Evolutionary conservation across 2,113 vertebrate genomes (phyloP).

Genomic region (Blennius ocellaris): DNA sequence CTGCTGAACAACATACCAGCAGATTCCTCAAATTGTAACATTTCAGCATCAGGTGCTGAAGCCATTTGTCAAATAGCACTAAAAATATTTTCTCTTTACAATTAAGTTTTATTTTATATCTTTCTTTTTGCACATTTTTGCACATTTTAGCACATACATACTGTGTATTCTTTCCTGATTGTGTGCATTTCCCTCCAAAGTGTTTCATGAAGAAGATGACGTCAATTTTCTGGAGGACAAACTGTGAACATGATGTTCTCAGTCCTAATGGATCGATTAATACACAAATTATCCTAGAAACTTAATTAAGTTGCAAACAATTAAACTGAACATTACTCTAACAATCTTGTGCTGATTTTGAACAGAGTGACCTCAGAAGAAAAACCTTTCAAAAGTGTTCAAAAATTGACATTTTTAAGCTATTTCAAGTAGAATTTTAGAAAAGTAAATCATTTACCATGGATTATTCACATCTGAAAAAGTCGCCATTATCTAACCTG

Average conservation of each 20-base stretch:
- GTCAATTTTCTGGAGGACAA: too few relatives aligned
- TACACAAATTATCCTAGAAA: not conserved
- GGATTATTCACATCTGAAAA: too few relatives aligned
- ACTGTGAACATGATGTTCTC: too few relatives aligned
- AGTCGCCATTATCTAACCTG: not conserved
- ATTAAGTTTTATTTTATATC: too few relatives aligned
- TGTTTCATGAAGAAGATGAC: too few relatives aligned
- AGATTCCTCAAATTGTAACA: slow-evolving; percentile 10
- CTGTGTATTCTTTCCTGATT: too few relatives aligned
- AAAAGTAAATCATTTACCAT: not conserved
- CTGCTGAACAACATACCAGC: not conserved
- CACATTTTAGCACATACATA: too few relatives aligned
- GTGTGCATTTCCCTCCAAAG: too few relatives aligned
- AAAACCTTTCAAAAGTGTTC: not conserved
- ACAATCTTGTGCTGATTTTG: not conserved
- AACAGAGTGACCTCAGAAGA: not conserved
- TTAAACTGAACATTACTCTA: not conserved
- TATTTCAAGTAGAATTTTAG: not conserved
- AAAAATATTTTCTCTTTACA: too few relatives aligned
- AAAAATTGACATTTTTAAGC: too few relatives aligned
- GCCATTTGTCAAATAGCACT: too few relatives aligned
- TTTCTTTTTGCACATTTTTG: too few relatives aligned
- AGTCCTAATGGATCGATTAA: not conserved
- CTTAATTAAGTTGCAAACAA: not conserved
- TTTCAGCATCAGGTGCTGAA: not conserved